Evolutionary conservation across 2,888 invertebrate genomes (phyloP).

Genomic region (Tetramorium bicarinatum): DNA sequence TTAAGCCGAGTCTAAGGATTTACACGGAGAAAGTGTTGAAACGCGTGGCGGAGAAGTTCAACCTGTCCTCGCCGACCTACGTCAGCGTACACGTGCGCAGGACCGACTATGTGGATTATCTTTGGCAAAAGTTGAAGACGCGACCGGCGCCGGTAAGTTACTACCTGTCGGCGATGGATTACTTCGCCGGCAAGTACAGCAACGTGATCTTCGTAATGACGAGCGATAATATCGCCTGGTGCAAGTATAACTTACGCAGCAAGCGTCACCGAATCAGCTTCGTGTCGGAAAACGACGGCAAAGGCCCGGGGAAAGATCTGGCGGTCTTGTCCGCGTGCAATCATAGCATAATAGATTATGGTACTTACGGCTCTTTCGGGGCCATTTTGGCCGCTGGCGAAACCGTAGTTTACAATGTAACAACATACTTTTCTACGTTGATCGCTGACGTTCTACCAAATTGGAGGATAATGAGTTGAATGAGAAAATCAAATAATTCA

Average conservation of each 20-base stretch:
- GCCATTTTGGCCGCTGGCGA: constrained; percentile 86
- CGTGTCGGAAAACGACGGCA: constrained; percentile 81
- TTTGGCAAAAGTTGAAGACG: constrained; percentile 87
- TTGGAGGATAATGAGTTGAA: constrained; percentile 84
- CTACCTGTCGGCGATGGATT: constrained; percentile 85
- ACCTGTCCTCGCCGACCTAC: constrained; percentile 83
- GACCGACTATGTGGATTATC: constrained; percentile 88
- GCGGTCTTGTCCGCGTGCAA: constrained; percentile 85
- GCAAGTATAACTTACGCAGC: constrained; percentile 83
- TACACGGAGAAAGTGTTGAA: constrained; percentile 86
- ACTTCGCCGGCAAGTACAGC: constrained; percentile 83
- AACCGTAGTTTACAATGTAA: constrained; percentile 85
- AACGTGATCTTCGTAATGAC: constrained; percentile 85
- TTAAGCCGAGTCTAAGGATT: constrained; percentile 86
- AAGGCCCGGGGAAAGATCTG: constrained; percentile 84
- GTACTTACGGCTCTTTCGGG: constrained; percentile 86
- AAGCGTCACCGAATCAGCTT: constrained; percentile 80
- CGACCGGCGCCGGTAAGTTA: constrained; percentile 84
- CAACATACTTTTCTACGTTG: constrained; percentile 83
- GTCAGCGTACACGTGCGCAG: constrained; percentile 88
- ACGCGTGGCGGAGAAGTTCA: constrained; percentile 79
- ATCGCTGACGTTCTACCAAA: constrained; percentile 84
- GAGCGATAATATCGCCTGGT: constrained; percentile 86
- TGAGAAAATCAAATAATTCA: constrained; percentile 40
- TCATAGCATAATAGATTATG: constrained; percentile 86